Conservation (phyloP, 2,797 vertebrate genomes). For the Garrulus glandarius region DNA sequence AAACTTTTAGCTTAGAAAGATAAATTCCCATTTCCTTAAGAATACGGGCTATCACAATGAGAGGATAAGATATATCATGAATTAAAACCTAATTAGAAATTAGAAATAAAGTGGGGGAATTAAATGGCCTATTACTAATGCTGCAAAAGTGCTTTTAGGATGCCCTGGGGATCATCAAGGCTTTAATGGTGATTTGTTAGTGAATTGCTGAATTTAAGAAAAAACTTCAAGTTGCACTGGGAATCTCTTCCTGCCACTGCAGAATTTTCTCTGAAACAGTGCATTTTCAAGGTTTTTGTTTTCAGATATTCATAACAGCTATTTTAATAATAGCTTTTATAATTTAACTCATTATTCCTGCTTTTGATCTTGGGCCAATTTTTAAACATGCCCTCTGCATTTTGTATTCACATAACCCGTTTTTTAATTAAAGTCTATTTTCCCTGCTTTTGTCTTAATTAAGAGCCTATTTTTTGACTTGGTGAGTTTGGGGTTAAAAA, state of each 20-base stretch:
- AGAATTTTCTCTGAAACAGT: not conserved
- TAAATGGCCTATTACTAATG: conserved; percentile 8
- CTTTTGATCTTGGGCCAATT: not conserved
- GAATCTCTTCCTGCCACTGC: not conserved
- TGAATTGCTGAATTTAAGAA: conserved; percentile 7
- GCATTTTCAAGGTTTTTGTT: not conserved
- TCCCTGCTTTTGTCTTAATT: not conserved
- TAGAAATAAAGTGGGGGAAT: conserved; percentile 1
- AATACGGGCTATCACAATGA: not conserved
- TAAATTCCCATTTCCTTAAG: not conserved
- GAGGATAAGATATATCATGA: not conserved
- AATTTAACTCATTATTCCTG: not conserved
- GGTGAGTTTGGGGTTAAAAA: not conserved
- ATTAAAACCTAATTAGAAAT: conserved; percentile 39
- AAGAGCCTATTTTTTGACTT: not conserved
- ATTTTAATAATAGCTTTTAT: not conserved
- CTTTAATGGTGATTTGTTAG: conserved; percentile 16
- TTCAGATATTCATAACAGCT: not conserved
- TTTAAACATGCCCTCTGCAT: not conserved
- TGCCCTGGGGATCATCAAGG: not conserved
- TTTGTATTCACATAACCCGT: not conserved
- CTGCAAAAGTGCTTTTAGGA: not conserved
- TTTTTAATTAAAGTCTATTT: not conserved
- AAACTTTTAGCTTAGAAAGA: not conserved
- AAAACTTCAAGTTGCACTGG: not conserved